Conservation (phyloP, 2,797 vertebrate genomes). For the Siniperca undulata region DNA sequence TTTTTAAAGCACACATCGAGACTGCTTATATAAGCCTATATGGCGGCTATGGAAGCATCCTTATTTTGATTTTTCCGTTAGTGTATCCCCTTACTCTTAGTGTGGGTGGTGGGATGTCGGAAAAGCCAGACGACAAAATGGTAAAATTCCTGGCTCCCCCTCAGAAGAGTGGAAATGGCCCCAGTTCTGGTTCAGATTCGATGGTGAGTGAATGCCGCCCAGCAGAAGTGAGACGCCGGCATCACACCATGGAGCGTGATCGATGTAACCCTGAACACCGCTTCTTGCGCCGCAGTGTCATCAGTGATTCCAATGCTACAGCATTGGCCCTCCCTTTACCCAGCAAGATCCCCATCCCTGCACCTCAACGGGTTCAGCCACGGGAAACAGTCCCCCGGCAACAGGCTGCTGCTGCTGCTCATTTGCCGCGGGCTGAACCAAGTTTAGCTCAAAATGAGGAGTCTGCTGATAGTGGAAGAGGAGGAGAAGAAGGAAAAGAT, state of each 20-base stretch:
- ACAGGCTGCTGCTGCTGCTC: constrained; percentile 60
- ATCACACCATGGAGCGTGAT: constrained; percentile 98
- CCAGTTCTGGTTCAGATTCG: constrained; percentile 94
- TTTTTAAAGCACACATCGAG: constrained; percentile 53
- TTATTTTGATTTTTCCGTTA: constrained; percentile 73
- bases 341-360: constrained; percentile 85
- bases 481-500: constrained; percentile 46
- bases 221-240: constrained; percentile 91
- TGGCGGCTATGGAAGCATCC: constrained; percentile 74
- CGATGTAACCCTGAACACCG: constrained; percentile 93
- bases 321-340: constrained; percentile 92
- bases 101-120: constrained; percentile 87
- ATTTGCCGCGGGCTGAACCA: constrained; percentile 55
- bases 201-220: constrained; percentile 88
- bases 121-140: constrained; percentile 87
- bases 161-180: constrained; percentile 87
- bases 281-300: constrained; percentile 96
- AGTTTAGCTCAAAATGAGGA: constrained; percentile 58
- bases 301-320: constrained; percentile 97
- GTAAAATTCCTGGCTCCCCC: constrained; percentile 90
- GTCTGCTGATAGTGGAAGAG: constrained; percentile 47
- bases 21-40: constrained; percentile 56
- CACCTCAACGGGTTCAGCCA: constrained; percentile 73
- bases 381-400: constrained; percentile 67
- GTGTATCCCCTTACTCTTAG: constrained; percentile 67